Conservation (phyloP, 2,113 vertebrate species). For the Ochotona princeps region DNA sequence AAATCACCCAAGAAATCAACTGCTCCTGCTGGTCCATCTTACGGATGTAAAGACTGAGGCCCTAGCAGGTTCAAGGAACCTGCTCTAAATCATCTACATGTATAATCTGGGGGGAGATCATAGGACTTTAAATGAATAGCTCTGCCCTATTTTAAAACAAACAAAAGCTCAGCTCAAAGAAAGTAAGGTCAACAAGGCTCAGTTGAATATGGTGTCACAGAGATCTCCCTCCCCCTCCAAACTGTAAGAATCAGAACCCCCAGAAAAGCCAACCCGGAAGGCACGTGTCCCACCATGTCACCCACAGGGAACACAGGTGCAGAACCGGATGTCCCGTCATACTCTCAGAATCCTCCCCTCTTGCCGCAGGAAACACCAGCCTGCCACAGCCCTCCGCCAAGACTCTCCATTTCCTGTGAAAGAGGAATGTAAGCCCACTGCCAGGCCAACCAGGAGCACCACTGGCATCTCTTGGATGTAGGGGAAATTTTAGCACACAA, state of each 20-base stretch:
- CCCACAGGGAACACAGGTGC: neutral
- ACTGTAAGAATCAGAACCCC: neutral
- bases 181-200: neutral
- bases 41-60: slow-evolving; percentile 42
- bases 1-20: neutral
- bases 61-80: neutral
- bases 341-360: neutral
- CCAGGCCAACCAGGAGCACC: neutral
- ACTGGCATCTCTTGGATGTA: neutral
- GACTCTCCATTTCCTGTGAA: neutral
- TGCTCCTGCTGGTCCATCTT: neutral
- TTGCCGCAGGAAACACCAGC: neutral
- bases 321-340: neutral
- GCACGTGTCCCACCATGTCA: neutral
- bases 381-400: neutral
- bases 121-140: neutral
- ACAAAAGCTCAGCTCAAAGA: neutral
- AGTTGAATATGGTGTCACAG: neutral
- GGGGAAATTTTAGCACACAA: neutral
- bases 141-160: neutral
- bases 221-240: neutral
- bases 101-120: neutral
- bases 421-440: neutral
- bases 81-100: neutral
- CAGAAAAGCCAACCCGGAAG: neutral